Evolutionary conservation across 2,797 vertebrate species (phyloP).

Genomic region (Sebastes dallii): DNA sequence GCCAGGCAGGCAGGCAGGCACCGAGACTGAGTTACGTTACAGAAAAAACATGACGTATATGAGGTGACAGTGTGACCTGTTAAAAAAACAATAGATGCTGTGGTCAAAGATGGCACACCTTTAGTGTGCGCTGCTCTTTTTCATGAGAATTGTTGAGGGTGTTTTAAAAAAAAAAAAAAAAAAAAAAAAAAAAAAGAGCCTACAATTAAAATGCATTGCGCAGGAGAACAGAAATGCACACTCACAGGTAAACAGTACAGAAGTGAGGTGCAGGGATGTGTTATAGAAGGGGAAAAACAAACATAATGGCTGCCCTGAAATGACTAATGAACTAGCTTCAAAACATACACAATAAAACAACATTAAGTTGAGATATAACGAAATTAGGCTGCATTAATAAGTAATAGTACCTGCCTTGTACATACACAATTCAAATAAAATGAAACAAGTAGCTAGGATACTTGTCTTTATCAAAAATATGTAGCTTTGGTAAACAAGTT

Average conservation of each 20-base stretch:
- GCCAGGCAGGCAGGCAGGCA: slow-evolving; percentile 56
- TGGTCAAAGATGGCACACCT: slow-evolving; percentile 18
- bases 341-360: slow-evolving; percentile 77
- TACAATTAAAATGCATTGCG: slow-evolving; percentile 7
- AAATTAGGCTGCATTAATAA: slow-evolving; percentile 78
- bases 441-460: slow-evolving; percentile 85
- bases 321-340: slow-evolving; percentile 73
- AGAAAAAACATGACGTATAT: slow-evolving; percentile 19
- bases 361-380: slow-evolving; percentile 77
- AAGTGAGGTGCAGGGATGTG: slow-evolving; percentile 59
- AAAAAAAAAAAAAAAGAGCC: neutral
- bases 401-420: slow-evolving; percentile 81
- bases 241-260: slow-evolving; percentile 45
- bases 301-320: slow-evolving; percentile 65
- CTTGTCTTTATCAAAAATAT: slow-evolving; percentile 89
- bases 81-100: slow-evolving; percentile 26
- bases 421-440: slow-evolving; percentile 81
- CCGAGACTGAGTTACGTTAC: slow-evolving; percentile 36
- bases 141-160: slow-evolving; percentile 4
- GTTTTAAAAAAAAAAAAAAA: neutral
- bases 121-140: slow-evolving; percentile 18
- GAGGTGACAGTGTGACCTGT: slow-evolving; percentile 23
- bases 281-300: slow-evolving; percentile 47
- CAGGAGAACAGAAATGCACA: slow-evolving; percentile 34
- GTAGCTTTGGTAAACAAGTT: slow-evolving; percentile 91